Base-by-base conservation (phyloP, 1,140 invertebrate species). In the Danaus plexippus region DNA sequence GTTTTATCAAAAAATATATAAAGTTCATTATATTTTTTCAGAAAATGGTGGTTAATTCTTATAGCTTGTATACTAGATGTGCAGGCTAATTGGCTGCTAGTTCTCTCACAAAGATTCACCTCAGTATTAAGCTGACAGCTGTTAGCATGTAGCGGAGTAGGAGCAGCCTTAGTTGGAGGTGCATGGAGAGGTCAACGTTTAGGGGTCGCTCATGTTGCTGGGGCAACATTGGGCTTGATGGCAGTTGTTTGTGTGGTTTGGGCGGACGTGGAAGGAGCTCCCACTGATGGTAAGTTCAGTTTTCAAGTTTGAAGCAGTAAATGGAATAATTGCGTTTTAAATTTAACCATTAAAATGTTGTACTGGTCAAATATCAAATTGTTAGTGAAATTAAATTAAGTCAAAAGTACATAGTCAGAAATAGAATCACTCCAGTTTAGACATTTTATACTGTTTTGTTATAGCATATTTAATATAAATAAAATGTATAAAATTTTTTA, bases 101-200 rank as follows among this genome's bases (percentile, higher is more conserved):
- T 88, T 0, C 66, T 82, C 66, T 88, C 85, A 1, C 87, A 88
- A 64, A 64, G 85, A 9, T 87, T 80, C 59, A 88, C 85, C 11
- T 88, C 87, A 10, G 87, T 87, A 11, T 60, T 87, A 22, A 88
- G 86, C 77, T 92, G 92, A 88, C 89, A 96, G 93, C 86, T 96
- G 67, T 85, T 97, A 60, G 94, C 96, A 70, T 96, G 95, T 81
- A 94, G 95, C 58, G 94, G 94, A 12, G 95, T 97, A 61, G 94
- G 95, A 1, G 93, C 93, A 12, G 94, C 95, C 5, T 77, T 97
- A 62, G 89, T 95, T 88, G 89, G 85, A 89, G 67, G 91, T 90
- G 75, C 90, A 91, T 63, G 92, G 91, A 57, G 92, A 90, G 61
- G 90, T 87, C 74, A 96, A 92, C 76, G 90, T 89, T 73, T 92